phyloP scores from a whole-genome alignment of 2,797 vertebrate species.

The Pampus argenteus region DNA sequence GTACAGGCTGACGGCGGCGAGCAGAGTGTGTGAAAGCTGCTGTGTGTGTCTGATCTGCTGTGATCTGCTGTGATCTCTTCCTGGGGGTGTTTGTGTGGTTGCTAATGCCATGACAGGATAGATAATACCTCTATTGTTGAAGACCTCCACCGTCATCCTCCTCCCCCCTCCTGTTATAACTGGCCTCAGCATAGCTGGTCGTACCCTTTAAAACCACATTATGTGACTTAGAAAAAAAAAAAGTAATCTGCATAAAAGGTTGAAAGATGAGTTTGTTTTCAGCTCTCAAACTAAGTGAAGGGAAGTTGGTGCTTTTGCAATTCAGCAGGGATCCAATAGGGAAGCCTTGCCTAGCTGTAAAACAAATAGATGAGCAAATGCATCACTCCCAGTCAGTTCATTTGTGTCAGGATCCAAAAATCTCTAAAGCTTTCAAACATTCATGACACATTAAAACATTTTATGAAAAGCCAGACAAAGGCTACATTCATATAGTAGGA shows the following conservation, averaged over 20 bases:
- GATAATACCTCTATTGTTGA: slow-evolving; percentile 81
- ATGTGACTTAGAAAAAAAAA: slow-evolving; percentile 44
- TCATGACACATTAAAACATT: background rate
- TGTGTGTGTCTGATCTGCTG: slow-evolving; percentile 69
- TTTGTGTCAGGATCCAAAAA: slow-evolving; percentile 27
- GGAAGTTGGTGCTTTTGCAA: background rate
- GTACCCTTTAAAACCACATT: slow-evolving; percentile 60
- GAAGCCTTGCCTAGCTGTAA: slow-evolving; percentile 9
- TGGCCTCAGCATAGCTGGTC: slow-evolving; percentile 45
- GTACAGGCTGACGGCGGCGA: slow-evolving; percentile 20
- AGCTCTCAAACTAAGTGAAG: slow-evolving; percentile 17
- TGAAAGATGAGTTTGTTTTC: slow-evolving; percentile 34
- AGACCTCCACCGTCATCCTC: slow-evolving; percentile 35
- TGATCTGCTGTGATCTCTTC: slow-evolving; percentile 78
- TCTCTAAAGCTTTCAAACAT: background rate
- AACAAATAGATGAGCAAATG: slow-evolving; percentile 20
- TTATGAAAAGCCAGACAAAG: slow-evolving; percentile 26
- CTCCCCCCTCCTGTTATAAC: slow-evolving; percentile 38
- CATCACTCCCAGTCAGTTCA: slow-evolving; percentile 11
- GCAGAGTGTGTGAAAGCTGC: slow-evolving; percentile 72
- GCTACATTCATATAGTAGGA: slow-evolving; percentile 5
- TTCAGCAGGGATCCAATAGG: background rate
- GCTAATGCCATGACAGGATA: slow-evolving; percentile 77
- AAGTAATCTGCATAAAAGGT: slow-evolving; percentile 12
- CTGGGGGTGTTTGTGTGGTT: slow-evolving; percentile 75